Evolutionary conservation across 2,888 invertebrate genomes (phyloP), one percentile per base, ranked within the genome.

Genomic region (Cepaea hortensis): DNA sequence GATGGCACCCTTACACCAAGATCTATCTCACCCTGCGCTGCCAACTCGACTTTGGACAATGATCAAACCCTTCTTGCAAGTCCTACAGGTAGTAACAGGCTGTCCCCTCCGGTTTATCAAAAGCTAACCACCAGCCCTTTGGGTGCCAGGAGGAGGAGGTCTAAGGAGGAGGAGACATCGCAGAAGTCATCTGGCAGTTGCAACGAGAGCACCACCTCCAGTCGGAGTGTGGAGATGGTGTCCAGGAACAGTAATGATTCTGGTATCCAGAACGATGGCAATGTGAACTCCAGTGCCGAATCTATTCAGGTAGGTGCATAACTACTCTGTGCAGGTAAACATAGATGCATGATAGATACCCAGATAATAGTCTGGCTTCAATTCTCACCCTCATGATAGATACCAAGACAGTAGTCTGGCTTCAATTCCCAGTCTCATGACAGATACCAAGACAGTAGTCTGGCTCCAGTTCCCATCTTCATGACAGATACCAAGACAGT

Each of bases 211-310:
- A 35, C 72, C 65, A 48, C 62, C 9, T 73, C 73, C 11, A 72
- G 55, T 13, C 65, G 62, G 35, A 73, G 61, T 55, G 72, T 61
- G 61, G 87, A 86, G n/a, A 82, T 76, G 77, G 87, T 88, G 61
- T 91, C 92, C 77, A 93, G 92, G 87, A 93, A 93, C 88, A 93
- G 93, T 83, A 93, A 92, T 81, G 93, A 93, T 89, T 92, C 92
- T 81, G 93, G 93, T 0, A 93, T 93, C 82, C 93, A 93, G 83
- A 89, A 91, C 81, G 93, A 93, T 88, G 91, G 89, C 72, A 91
- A 90, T 85, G 87, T 91, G 46, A 90, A 91, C 83, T 92, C 92
- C 77, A 92, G 92, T 80, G 90, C 88, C 73, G 93, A 93, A 88
- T 92, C 92, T 62, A 86, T 92, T 0, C 92, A 91, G 91, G 92